phyloP scores from a whole-genome alignment of 2,113 vertebrate species.

The Ranitomeya imitator region DNA sequence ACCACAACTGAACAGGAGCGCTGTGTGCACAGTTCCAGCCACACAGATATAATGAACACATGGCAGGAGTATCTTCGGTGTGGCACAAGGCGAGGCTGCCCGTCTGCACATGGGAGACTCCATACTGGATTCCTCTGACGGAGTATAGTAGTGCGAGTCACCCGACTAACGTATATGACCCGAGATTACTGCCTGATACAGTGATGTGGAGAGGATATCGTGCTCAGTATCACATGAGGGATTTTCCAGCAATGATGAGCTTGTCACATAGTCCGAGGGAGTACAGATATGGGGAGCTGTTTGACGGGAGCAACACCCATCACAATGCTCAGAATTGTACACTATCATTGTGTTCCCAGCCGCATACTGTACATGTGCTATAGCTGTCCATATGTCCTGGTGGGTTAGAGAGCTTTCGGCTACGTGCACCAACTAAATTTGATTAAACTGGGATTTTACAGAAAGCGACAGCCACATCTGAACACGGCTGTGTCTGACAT shows the following conservation, averaged over 20 bases:
- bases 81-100: neutral
- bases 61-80: neutral
- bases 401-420: neutral
- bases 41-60: neutral
- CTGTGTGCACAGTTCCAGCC: neutral
- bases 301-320: neutral
- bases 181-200: neutral
- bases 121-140: neutral
- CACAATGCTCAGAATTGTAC: too few species aligned
- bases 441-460: too few species aligned
- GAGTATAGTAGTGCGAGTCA: neutral
- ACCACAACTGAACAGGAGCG: neutral
- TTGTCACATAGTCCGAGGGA: neutral
- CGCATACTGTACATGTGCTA: neutral
- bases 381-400: neutral
- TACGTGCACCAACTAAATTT: too few species aligned
- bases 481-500: too few species aligned
- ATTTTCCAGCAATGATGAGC: neutral
- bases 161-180: neutral
- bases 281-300: neutral
- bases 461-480: too few species aligned
- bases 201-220: neutral
- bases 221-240: neutral
- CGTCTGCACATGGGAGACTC: neutral
- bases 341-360: too few species aligned